Evolutionary conservation across 2,113 vertebrate species (phyloP), one percentile per base, ranked within the genome.

Genomic region (Solea senegalensis): DNA sequence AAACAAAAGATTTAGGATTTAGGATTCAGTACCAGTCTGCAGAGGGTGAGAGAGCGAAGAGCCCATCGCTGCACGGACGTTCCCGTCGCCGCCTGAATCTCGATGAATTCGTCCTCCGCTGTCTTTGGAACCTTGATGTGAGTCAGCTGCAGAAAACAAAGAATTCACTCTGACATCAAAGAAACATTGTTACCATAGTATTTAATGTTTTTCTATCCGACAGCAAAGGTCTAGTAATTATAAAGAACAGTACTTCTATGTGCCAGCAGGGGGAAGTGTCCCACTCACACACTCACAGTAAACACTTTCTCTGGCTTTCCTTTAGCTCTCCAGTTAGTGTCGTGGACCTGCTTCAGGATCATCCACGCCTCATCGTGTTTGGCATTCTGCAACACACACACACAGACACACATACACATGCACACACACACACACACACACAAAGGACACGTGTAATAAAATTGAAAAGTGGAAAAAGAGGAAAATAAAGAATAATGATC

Each of bases 281-380:
- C 21, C 21, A 14, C 6, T 3, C 11, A 26, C 16, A 43, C 0
- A 87, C 96, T 96, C 87, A 98, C 97, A 13, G 96, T 97, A 61
- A 99, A 99, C 28, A 99, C 97, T 81, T 95, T 95, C 72, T 98
- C 97, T 0, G 97, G 97, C 73, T 97, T 88, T 0, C 97, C 97
- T 71, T 97, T 98, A 7, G 96, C 96, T 45, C 96, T 85, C 97
- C 98, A 98, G 90, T 98, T 99, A 74, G 96, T 98, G 86, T 99
- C 97, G 11, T 99, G 97, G 51, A 99, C 94, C 40, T 94, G 94
- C 80, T 99, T 99, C 62, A 99, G 95, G 74, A 99, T 97, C 97
- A 99, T 99, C 97, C 97, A 99, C 16, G 97, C 97, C 83, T 99
- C 97, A 0, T 98, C 97, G 0, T 99, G 97, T 72, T 97, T 98